These are phyloP conservation scores for Macroteleia sp. DNA, from an alignment of 2,888 invertebrate species.

Conservation along the genomic window DNA sequence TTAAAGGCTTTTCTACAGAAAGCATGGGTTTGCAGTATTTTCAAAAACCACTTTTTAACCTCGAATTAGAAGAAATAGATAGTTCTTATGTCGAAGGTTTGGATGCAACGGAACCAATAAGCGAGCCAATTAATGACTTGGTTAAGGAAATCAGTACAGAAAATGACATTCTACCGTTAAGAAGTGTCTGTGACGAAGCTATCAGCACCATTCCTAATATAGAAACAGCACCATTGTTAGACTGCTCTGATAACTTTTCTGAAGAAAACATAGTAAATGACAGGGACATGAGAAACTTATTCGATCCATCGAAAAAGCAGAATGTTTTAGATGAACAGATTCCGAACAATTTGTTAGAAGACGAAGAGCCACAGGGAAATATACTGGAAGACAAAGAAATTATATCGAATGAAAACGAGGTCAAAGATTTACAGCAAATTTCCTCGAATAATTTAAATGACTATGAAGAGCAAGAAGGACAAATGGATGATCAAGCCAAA, in stretches of 20 bases:
- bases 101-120: conserved; percentile 31
- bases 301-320: conserved; percentile 38
- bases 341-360: conserved; percentile 26
- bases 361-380: conserved; percentile 27
- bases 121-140: conserved; percentile 35
- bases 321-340: no score
- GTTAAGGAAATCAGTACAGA: conserved; percentile 28
- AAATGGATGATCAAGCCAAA: not conserved
- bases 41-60: conserved; percentile 52
- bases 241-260: conserved; percentile 16
- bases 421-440: not conserved
- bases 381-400: conserved; percentile 15
- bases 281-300: conserved; percentile 36
- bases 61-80: conserved; percentile 59
- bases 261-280: conserved; percentile 26
- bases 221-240: conserved; percentile 47
- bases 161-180: conserved; percentile 38
- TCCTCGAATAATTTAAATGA: not conserved
- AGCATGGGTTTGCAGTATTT: conserved; percentile 51
- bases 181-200: conserved; percentile 24
- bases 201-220: conserved; percentile 43
- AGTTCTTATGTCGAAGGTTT: conserved; percentile 36
- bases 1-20: conserved; percentile 69
- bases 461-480: not conserved
- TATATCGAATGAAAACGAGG: not conserved